Evolutionary conservation across 2,113 vertebrate species (phyloP), one percentile per base, ranked within the genome.

Genomic region (Deroptyus accipitrinus): DNA sequence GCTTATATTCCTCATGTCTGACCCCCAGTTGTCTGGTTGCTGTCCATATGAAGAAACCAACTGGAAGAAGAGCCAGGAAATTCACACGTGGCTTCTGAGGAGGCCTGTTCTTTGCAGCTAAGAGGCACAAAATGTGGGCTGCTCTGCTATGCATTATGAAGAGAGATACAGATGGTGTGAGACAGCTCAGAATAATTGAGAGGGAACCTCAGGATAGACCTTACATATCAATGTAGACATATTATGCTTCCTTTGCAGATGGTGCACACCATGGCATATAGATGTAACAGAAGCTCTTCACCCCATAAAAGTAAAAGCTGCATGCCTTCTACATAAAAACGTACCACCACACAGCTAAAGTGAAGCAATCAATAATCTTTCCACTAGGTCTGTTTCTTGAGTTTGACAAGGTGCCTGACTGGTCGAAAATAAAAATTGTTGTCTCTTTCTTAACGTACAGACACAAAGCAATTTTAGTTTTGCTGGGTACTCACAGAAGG

Each of bases 141-240:
- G 51, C 77, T 89, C 33, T 91, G 84, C 66, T 76, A 52, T 3
- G 10, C 16, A 2, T 52, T 86, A n/a, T 37, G 80, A 72, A 86
- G 41, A 52, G 69, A 89, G 66, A 82, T 82, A 73, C 93, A 95
- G 91, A 92, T 94, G 96, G 94, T 87, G 17, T 52, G 91, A 68
- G 84, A 92, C 83, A 95, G 94, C 91, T 96, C 57, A 55, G 74
- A 89, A 84, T 82, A 95, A 95, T 91, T 89, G 86, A 94, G 86
- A 92, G 66, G 33, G 77, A 95, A 95, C 66, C 70, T 94, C 81
- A 89, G 89, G 89, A 92, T 27, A 95, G 86, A 89, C 77, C 91
- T 89, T 87, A 91, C 86, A 64, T 92, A 92, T 86, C 86, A 92
- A n/a, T 72, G 70, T 25, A 89, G 96, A 95, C 69, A 52, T 37